Percentiles rank a stretch among this genome's conserved stretches.
phyloP scores from a whole-genome alignment of 2,888 invertebrate species.

The Neria commutata region DNA sequence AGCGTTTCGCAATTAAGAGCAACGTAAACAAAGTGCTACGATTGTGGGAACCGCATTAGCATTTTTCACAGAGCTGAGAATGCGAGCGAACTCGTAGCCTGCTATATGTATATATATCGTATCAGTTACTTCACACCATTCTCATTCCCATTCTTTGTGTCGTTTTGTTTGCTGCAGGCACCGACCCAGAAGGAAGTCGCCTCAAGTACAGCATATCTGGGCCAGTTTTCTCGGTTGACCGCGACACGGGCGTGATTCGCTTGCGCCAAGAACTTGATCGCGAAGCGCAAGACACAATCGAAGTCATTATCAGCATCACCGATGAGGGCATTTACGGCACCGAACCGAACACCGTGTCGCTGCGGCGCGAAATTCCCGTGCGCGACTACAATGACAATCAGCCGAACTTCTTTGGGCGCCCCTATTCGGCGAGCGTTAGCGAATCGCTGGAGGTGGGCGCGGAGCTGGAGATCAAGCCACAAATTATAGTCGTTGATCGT shows the following conservation, averaged over 20 bases:
- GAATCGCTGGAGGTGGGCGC: conserved; percentile 72
- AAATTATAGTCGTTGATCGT: conserved; percentile 72
- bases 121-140: neutral
- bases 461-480: conserved; percentile 66
- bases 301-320: conserved; percentile 83
- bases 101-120: too few species aligned
- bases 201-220: conserved; percentile 82
- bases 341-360: conserved; percentile 79
- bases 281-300: conserved; percentile 72
- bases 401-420: conserved; percentile 75
- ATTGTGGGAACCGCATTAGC: conserved; percentile 53
- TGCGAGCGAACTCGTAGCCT: too few species aligned
- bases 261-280: conserved; percentile 74
- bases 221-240: conserved; percentile 79
- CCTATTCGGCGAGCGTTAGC: conserved; percentile 74
- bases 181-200: conserved; percentile 76
- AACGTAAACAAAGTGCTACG: conserved; percentile 17
- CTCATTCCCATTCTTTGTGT: conserved; percentile 3
- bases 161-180: conserved; percentile 60
- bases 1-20: neutral
- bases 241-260: conserved; percentile 75
- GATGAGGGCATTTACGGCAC: conserved; percentile 74
- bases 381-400: conserved; percentile 82
- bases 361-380: conserved; percentile 77
- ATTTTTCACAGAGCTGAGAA: conserved; percentile 52